phyloP scores from a whole-genome alignment of 2,113 vertebrate genomes.

The Cathartes aura region DNA sequence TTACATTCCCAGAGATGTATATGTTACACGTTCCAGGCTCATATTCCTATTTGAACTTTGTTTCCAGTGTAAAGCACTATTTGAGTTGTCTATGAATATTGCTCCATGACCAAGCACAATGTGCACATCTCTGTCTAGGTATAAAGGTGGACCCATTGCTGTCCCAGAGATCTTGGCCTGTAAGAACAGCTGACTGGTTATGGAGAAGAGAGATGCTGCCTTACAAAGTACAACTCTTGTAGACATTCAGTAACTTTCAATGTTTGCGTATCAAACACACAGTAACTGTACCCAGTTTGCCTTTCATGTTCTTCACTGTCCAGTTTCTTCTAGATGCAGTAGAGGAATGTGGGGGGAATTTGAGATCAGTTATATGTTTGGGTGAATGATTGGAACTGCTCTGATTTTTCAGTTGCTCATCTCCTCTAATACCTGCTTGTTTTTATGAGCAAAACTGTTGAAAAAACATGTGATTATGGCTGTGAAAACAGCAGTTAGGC shows the following conservation, averaged over 20 bases:
- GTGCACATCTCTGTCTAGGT: background rate
- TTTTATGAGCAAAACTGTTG: background rate
- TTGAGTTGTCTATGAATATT: background rate
- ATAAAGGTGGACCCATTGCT: background rate
- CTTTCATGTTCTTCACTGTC: background rate
- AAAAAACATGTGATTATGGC: background rate
- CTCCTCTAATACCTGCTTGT: background rate
- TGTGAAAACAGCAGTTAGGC: background rate
- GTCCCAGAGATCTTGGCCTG: background rate
- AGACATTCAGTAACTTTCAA: background rate
- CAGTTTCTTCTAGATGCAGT: background rate
- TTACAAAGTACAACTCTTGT: background rate
- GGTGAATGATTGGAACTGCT: background rate
- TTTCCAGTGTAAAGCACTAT: background rate
- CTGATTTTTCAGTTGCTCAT: background rate
- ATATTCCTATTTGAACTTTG: background rate
- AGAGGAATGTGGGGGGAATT: background rate
- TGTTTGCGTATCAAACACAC: background rate
- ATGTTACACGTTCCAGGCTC: background rate
- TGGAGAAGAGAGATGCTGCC: background rate
- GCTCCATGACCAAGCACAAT: background rate
- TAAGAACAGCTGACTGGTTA: background rate
- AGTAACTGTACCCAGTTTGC: background rate
- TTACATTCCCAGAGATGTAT: background rate
- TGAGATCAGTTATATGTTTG: background rate